Conservation (phyloP, 2,888 invertebrate genomes). For the Polylopha cassiicola region DNA sequence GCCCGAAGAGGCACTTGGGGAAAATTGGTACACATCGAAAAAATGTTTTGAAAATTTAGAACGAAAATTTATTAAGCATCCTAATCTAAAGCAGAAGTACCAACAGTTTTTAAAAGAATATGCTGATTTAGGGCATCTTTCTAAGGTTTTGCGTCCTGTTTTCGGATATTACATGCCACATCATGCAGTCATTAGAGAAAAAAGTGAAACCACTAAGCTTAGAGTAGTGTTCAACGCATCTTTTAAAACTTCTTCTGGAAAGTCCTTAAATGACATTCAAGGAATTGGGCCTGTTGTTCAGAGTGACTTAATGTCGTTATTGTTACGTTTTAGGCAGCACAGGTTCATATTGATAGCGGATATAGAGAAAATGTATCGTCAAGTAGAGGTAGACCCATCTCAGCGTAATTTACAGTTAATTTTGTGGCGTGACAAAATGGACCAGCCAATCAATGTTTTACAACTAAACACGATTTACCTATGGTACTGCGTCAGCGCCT, state of each 20-base stretch:
- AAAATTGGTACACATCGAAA: conserved; percentile 26
- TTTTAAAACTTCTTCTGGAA: background rate
- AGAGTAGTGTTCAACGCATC: background rate
- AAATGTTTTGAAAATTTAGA: conserved; percentile 25
- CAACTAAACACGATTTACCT: too few relatives aligned
- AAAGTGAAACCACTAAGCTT: background rate
- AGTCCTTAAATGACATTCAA: background rate
- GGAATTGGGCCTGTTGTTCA: background rate
- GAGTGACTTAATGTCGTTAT: background rate
- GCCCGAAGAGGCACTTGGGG: conserved; percentile 26
- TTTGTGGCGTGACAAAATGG: background rate
- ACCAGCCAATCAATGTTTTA: background rate
- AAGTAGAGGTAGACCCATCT: background rate
- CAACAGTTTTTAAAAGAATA: too few relatives aligned
- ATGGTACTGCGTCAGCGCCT: background rate
- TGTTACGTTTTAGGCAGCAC: background rate
- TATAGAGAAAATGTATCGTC: background rate
- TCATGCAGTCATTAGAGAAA: background rate
- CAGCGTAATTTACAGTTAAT: conserved; percentile 2
- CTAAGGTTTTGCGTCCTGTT: background rate
- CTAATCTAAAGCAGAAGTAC: too few relatives aligned
- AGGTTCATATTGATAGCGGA: background rate
- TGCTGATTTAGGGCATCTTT: too few relatives aligned
- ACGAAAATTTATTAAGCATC: too few relatives aligned
- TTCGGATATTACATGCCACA: background rate